Percentiles rank a stretch among this genome's conserved stretches.
Evolutionary conservation across 2,888 invertebrate genomes (phyloP).

Genomic region (Sceliomorpha sp.): DNA sequence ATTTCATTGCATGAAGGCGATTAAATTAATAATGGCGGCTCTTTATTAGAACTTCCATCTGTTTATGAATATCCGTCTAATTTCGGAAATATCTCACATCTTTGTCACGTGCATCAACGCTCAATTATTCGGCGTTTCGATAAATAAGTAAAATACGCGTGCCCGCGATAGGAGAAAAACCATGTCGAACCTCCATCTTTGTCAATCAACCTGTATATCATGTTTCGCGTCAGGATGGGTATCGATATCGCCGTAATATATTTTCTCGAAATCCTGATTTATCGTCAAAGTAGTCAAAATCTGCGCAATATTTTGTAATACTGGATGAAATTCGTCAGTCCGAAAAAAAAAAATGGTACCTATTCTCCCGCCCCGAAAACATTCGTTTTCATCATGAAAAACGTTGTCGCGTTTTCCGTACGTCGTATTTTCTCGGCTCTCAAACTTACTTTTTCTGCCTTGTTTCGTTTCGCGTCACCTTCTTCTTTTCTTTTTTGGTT

Average conservation of each 20-base stretch:
- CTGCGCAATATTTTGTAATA: slow-evolving; percentile 51
- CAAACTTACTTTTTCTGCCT: slow-evolving; percentile 9
- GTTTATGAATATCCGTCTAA: too few relatives aligned
- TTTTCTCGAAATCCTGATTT: slow-evolving; percentile 51
- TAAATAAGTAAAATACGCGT: slow-evolving; percentile 9
- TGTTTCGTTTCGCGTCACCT: too few relatives aligned
- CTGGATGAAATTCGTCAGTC: slow-evolving; percentile 48
- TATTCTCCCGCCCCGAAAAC: slow-evolving; percentile 23
- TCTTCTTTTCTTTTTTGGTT: too few relatives aligned
- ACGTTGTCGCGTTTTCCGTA: slow-evolving; percentile 28
- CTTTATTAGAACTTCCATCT: too few relatives aligned
- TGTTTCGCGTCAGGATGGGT: slow-evolving; percentile 41
- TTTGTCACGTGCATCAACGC: too few relatives aligned
- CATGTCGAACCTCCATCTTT: slow-evolving; percentile 44
- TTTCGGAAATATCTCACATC: too few relatives aligned
- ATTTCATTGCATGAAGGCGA: too few relatives aligned
- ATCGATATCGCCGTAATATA: slow-evolving; percentile 51
- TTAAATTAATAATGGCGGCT: too few relatives aligned
- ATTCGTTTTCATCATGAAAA: slow-evolving; percentile 47
- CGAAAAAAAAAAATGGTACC: slow-evolving; percentile 31
- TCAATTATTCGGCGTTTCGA: slow-evolving; percentile 4
- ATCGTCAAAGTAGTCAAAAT: slow-evolving; percentile 51
- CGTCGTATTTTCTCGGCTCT: slow-evolving; percentile 32
- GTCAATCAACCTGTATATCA: slow-evolving; percentile 56
- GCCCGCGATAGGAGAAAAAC: slow-evolving; percentile 26